A percentile compares a stretch with the other conserved stretches of the same genome.
phyloP scores from a whole-genome alignment of 2,797 vertebrate genomes.

The Adelosebastes latens region DNA sequence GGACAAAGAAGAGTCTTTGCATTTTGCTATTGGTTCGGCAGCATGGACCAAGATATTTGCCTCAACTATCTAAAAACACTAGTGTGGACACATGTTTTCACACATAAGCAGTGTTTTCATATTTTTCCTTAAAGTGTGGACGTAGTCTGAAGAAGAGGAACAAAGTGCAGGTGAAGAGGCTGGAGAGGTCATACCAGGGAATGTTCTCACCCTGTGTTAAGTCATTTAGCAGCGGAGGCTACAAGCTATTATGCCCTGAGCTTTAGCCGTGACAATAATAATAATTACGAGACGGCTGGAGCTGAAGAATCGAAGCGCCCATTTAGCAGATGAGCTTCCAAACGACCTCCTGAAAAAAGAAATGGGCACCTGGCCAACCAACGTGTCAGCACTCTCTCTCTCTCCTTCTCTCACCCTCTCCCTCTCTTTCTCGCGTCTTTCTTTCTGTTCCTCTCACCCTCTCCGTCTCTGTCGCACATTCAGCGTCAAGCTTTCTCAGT shows the following conservation, averaged over 20 bases:
- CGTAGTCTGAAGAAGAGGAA: background rate
- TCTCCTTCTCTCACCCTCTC: background rate
- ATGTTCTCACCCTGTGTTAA: slow-evolving; percentile 69
- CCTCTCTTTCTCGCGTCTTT: background rate
- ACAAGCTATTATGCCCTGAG: slow-evolving; percentile 66
- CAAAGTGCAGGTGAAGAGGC: background rate
- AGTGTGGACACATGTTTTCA: background rate
- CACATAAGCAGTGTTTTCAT: background rate
- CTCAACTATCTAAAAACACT: background rate
- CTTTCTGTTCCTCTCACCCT: slow-evolving; percentile 33
- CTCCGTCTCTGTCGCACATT: slow-evolving; percentile 33
- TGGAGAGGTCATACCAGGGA: slow-evolving; percentile 30
- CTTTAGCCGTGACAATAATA: slow-evolving; percentile 75
- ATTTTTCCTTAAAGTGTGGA: background rate
- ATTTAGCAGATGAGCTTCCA: slow-evolving; percentile 74
- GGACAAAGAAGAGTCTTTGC: background rate
- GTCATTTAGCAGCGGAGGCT: slow-evolving; percentile 64
- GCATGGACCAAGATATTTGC: background rate
- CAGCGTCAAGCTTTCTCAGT: slow-evolving; percentile 28
- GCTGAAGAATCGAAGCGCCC: slow-evolving; percentile 64
- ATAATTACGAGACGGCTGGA: slow-evolving; percentile 67
- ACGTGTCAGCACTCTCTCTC: slow-evolving; percentile 46
- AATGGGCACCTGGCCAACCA: slow-evolving; percentile 61
- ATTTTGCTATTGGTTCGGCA: background rate
- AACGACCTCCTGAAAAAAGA: slow-evolving; percentile 58